phyloP scores from a whole-genome alignment of 2,888 invertebrate species.

The Meteorus colon region DNA sequence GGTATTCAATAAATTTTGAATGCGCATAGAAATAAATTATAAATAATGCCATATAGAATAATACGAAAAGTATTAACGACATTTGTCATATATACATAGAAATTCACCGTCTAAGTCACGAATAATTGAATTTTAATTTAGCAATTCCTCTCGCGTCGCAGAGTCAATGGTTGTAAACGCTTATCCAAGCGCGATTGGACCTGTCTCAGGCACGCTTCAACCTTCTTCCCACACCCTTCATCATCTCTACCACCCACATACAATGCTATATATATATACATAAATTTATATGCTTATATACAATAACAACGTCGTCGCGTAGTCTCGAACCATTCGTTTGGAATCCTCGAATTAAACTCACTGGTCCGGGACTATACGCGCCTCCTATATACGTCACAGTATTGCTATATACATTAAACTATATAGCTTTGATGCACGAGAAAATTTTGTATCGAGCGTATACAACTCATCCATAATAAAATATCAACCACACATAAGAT shows the following conservation, averaged over 20 bases:
- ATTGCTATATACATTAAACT: neutral
- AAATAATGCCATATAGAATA: no score
- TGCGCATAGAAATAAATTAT: neutral
- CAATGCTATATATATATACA: conserved; percentile 2
- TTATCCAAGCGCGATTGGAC: conserved; percentile 42
- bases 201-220: conserved; percentile 40
- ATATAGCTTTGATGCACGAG: neutral
- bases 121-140: conserved; percentile 66
- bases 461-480: no score
- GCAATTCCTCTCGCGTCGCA: conserved; percentile 55
- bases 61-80: no score
- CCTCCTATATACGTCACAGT: neutral
- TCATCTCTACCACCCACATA: conserved; percentile 17
- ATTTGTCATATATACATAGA: no score
- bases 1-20: neutral
- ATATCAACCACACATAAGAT: no score
- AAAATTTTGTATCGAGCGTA: neutral
- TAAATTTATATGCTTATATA: conserved; percentile 41
- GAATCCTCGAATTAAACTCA: conserved; percentile 47
- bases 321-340: conserved; percentile 43
- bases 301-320: conserved; percentile 35
- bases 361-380: conserved; percentile 41
- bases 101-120: conserved; percentile 27
- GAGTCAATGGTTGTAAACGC: conserved; percentile 38
- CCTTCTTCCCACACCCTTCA: conserved; percentile 28